phyloP scores from a whole-genome alignment of 2,888 invertebrate genomes.

The Caenorhabditis wallacei region DNA sequence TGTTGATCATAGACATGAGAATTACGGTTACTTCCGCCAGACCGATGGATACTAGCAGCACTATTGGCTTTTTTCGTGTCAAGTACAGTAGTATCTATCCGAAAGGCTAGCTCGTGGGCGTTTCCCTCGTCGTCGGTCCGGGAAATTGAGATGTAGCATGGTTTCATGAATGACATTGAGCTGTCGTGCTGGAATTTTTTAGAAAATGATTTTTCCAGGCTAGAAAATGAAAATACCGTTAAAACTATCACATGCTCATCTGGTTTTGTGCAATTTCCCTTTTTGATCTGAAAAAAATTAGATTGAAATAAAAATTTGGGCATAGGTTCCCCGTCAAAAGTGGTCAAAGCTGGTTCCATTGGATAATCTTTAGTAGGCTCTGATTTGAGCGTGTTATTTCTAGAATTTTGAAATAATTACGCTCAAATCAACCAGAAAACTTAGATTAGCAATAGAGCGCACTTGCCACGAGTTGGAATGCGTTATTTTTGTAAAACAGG shows the following conservation, averaged over 20 bases:
- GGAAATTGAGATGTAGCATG: conserved; percentile 32
- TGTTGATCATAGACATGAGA: conserved; percentile 11
- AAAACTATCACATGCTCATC: not conserved
- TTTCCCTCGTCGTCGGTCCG: conserved; percentile 4
- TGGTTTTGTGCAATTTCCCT: not conserved
- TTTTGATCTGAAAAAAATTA: not conserved
- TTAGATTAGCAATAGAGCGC: not conserved
- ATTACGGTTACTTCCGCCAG: conserved; percentile 15
- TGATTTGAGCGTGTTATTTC: too few species aligned
- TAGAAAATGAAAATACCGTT: too few species aligned
- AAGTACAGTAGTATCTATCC: conserved; percentile 22
- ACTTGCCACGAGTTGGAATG: not conserved
- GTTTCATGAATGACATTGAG: not conserved
- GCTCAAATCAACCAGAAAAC: too few species aligned
- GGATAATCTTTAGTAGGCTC: too few species aligned
- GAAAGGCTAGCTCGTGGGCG: conserved; percentile 22
- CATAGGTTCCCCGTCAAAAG: too few species aligned
- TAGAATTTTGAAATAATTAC: too few species aligned
- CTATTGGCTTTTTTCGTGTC: conserved; percentile 33
- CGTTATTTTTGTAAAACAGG: too few species aligned
- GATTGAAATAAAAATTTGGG: too few species aligned
- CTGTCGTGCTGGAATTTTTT: conserved; percentile 35
- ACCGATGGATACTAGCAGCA: conserved; percentile 31
- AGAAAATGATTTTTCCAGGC: not conserved
- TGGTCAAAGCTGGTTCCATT: too few species aligned